phyloP scores from a whole-genome alignment of 2,113 vertebrate genomes.

The Daubentonia madagascariensis region DNA sequence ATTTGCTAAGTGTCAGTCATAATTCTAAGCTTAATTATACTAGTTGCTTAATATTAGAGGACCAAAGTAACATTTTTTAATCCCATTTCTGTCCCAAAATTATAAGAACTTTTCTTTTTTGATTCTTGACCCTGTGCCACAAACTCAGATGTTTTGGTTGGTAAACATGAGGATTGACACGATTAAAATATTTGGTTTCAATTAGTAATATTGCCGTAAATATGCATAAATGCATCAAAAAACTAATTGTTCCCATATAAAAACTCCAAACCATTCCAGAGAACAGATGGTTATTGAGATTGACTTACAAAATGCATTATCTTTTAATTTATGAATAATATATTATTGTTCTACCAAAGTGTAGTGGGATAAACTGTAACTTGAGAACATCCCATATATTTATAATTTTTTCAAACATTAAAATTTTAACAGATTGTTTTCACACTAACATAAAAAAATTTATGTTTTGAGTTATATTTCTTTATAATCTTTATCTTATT shows the following conservation, averaged over 20 bases:
- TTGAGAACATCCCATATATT: not conserved
- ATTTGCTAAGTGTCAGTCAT: not conserved
- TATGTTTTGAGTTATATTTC: not conserved
- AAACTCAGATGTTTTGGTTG: not conserved
- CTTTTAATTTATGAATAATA: slow-evolving; percentile 49
- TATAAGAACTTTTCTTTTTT: not conserved
- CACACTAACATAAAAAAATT: not conserved
- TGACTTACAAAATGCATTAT: slow-evolving; percentile 43
- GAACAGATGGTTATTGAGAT: slow-evolving; percentile 64
- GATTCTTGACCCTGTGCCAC: not conserved
- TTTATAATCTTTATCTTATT: not conserved
- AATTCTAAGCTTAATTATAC: not conserved
- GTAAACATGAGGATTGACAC: not conserved
- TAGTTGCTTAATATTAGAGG: not conserved
- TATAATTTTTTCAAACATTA: not conserved
- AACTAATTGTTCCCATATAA: slow-evolving; percentile 47
- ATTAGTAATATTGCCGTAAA: slow-evolving; percentile 46
- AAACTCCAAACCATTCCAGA: slow-evolving; percentile 51
- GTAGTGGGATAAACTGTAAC: not conserved
- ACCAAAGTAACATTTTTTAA: not conserved
- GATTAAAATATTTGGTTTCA: slow-evolving; percentile 4
- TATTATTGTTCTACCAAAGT: not conserved
- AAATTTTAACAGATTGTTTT: not conserved
- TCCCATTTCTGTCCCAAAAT: not conserved
- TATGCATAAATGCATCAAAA: slow-evolving; percentile 27